These are phyloP conservation scores for Cephus spinipes DNA, from an alignment of 2,888 invertebrate genomes.

Conservation along the genomic window DNA sequence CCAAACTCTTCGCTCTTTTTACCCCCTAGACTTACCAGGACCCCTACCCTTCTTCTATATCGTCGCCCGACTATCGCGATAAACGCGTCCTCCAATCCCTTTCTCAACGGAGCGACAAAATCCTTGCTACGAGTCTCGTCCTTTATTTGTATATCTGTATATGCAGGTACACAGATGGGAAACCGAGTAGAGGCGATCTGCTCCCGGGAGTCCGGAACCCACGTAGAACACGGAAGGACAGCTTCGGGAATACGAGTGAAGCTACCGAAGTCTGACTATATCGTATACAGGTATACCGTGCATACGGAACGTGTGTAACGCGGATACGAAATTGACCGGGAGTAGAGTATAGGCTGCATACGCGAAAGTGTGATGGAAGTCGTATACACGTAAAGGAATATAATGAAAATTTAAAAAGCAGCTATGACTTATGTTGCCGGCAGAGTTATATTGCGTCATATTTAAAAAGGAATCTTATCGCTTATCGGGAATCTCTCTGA, in stretches of 20 bases:
- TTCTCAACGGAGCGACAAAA: neutral
- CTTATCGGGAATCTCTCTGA: slow-evolving; percentile 46
- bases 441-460: neutral
- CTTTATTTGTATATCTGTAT: neutral
- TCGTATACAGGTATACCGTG: neutral
- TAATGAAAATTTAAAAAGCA: neutral
- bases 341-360: no score
- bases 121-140: neutral
- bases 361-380: neutral
- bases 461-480: slow-evolving; percentile 29
- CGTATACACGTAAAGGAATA: neutral
- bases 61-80: neutral
- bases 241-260: neutral
- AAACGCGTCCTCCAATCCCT: neutral
- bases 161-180: neutral
- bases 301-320: no score
- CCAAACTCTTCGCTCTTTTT: neutral
- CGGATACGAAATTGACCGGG: no score
- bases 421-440: neutral
- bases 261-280: neutral
- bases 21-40: neutral
- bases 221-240: neutral
- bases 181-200: neutral
- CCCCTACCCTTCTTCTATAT: no score
- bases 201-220: no score